These are phyloP conservation scores for Aplysia californica DNA, from an alignment of 1,140 invertebrate species.

Conservation along the genomic window DNA sequence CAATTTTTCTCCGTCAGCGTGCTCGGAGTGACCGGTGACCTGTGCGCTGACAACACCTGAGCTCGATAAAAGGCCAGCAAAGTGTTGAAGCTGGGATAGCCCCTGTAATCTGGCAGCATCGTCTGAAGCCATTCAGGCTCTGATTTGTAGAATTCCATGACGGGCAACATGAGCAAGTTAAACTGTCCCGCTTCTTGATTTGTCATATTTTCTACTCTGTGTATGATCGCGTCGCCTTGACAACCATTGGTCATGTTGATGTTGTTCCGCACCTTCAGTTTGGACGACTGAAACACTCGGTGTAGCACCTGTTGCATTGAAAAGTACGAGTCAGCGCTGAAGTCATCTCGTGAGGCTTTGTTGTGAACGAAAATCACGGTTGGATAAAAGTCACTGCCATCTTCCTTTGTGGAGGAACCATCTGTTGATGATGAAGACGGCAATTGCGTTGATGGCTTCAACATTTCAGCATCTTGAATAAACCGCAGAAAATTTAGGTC, in stretches of 20 bases:
- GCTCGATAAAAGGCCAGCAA: slow-evolving; percentile 76
- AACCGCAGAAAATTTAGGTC: slow-evolving; percentile 78
- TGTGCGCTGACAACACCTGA: slow-evolving; percentile 77
- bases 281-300: slow-evolving; percentile 77
- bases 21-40: slow-evolving; percentile 68
- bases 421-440: slow-evolving; percentile 34
- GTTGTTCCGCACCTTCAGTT: slow-evolving; percentile 77
- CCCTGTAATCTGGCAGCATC: slow-evolving; percentile 69
- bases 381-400: slow-evolving; percentile 41
- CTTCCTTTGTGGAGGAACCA: slow-evolving; percentile 46
- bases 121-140: slow-evolving; percentile 59
- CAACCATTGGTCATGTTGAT: slow-evolving; percentile 28
- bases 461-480: slow-evolving; percentile 83
- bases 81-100: slow-evolving; percentile 76
- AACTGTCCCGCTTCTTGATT: slow-evolving; percentile 72
- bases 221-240: slow-evolving; percentile 20
- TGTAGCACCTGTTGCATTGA: slow-evolving; percentile 76
- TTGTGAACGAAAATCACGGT: slow-evolving; percentile 79
- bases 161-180: slow-evolving; percentile 80
- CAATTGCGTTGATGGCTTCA: slow-evolving; percentile 78
- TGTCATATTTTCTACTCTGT: slow-evolving; percentile 37
- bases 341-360: slow-evolving; percentile 78
- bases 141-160: slow-evolving; percentile 73
- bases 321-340: slow-evolving; percentile 74
- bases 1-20: slow-evolving; percentile 64